Evolutionary conservation across 2,113 vertebrate species (phyloP), one percentile per base, ranked within the genome.

Genomic region (Anguilla rostrata): DNA sequence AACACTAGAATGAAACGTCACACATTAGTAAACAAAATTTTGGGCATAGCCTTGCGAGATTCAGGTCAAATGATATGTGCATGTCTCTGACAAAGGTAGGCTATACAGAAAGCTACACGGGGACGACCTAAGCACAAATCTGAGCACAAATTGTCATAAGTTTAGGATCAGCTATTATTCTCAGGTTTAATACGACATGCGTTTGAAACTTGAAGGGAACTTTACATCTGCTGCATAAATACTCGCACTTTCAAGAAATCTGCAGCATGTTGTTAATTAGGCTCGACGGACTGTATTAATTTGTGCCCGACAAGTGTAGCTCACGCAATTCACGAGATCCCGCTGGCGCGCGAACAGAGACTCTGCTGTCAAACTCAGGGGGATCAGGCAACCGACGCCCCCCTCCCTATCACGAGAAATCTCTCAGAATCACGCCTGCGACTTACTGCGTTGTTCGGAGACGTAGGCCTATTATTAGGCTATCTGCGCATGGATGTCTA

Each of bases 351-450:
- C 60, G 22, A 66, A 11, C 60, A 11, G 2, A 75, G 83, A 75
- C 60, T 71, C 56, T n/a, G 83, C 40, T 84, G 83, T 75, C 83
- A 75, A 75, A 84, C 49, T 84, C 12, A 18, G 75, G 39, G 29
- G 75, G 14, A 78, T 15, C n/a, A 15, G 39, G n/a, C 39, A 15
- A 78, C 39, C 39, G 75, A 78, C 75, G 14, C 75, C 75, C 71
- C 71, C 75, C 75, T 39, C 34, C 75, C 75, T 5, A 11, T 39
- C 12, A 2, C 1, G 75, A 15, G 34, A 15, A 15, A 39, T 78
- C 1, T 34, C 29, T 39, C 75, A 11, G 66, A 71, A 26, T 71
- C n/a, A 78, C 29, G n/a, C 75, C 3, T 16, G n/a, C 20, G 75
- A 34, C 75, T 3, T 29, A 26, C 75, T 34, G 26, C 75, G 12